Conservation (phyloP, 2,888 invertebrate species). For the Cheilosia vernalis region DNA sequence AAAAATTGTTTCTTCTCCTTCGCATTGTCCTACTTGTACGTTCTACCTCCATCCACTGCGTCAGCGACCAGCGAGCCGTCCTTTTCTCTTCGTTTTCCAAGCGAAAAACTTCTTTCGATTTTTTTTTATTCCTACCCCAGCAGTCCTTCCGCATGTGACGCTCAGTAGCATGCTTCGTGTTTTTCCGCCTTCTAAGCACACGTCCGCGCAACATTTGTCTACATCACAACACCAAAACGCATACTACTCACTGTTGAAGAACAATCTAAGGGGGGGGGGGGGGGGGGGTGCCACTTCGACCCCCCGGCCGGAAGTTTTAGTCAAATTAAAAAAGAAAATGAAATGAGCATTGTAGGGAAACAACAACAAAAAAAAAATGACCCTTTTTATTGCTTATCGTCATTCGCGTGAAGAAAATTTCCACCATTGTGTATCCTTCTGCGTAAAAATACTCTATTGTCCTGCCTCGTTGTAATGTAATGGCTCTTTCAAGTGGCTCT, state of each 20-base stretch:
- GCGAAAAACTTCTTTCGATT: slow-evolving; percentile 58
- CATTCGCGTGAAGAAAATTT: slow-evolving; percentile 64
- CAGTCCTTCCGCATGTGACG: slow-evolving; percentile 28
- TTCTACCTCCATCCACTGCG: slow-evolving; percentile 31
- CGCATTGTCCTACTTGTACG: slow-evolving; percentile 30
- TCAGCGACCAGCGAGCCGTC: slow-evolving; percentile 25
- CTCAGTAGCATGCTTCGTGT: slow-evolving; percentile 35
- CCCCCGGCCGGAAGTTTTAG: slow-evolving; percentile 67
- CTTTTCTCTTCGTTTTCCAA: slow-evolving; percentile 29
- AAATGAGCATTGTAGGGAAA: slow-evolving; percentile 64
- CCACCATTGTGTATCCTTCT: slow-evolving; percentile 56
- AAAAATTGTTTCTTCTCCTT: slow-evolving; percentile 68
- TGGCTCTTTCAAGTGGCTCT: slow-evolving; percentile 43
- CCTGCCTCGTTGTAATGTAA: slow-evolving; percentile 33
- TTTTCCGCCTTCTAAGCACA: slow-evolving; percentile 36
- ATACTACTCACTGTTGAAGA: slow-evolving; percentile 22
- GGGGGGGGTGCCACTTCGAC: slow-evolving; percentile 25
- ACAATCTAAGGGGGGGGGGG: slow-evolving; percentile 35
- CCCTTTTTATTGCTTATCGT: slow-evolving; percentile 75
- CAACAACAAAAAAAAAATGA: slow-evolving; percentile 57
- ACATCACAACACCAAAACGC: slow-evolving; percentile 45
- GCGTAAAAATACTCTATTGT: slow-evolving; percentile 67
- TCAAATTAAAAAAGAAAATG: slow-evolving; percentile 70
- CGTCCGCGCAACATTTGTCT: slow-evolving; percentile 28
- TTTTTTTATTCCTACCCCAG: slow-evolving; percentile 22